Evolutionary conservation across 2,113 vertebrate species (phyloP), one percentile per base, ranked within the genome.

Genomic region (Addax nasomaculatus): DNA sequence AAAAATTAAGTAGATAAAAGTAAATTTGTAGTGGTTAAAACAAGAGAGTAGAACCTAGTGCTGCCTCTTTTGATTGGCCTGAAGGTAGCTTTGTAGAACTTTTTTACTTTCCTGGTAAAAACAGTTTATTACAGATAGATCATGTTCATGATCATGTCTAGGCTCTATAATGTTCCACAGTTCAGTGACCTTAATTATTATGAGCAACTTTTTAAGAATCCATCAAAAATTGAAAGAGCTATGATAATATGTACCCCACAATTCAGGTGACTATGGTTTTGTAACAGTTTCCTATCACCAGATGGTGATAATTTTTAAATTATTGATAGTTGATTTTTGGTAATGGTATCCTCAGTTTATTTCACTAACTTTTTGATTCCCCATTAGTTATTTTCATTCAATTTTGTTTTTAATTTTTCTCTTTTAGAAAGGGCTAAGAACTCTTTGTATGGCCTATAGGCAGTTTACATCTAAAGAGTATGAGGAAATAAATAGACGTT

Each of bases 361-460:
- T 93, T 96, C 84, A 79, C 0, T 79, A 57, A 85, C 15, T 88
- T 79, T 91, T 85, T 94, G 6, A 47, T 93, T 97, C 60, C 43
- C 23, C 62, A 57, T 86, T 70, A 88, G 39, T 88, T 49, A 62
- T 29, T 93, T 92, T 51, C n/a, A 6, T 83, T 93, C 17, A 53
- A 45, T 95, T 86, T 97, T 97, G n/a, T 91, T 27, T 95, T 92
- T 92, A 21, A 85, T 81, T 95, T 97, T 85, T 62, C 30, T 89
- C 9, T 78, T 60, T 53, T 96, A 99, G 99, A 99, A 99, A 99
- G 99, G 99, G 76, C 98, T 99, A 84, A 99, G 99, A 97, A 99
- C 99, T 96, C 99, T 99, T 64, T 99, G 99, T 29, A 94, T 99
- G 90, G 99, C 99, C 39, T 99, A 99, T 97, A 99, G 99, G 96